Evolutionary conservation across 2,797 vertebrate species (phyloP).

Genomic region (Hoplostethus atlanticus): DNA sequence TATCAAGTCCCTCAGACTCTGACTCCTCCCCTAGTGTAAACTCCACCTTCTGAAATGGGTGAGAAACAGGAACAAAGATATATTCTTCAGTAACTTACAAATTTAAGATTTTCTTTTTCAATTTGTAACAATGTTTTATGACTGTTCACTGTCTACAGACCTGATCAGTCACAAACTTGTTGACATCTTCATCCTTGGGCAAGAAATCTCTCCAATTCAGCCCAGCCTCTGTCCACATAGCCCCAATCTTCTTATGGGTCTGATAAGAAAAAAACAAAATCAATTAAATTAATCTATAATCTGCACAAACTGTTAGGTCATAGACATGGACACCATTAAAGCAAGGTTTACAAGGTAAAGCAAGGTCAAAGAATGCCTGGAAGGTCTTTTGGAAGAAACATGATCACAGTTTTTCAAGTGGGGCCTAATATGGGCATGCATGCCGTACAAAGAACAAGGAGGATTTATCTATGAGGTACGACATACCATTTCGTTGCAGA

Average conservation of each 20-base stretch:
- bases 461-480: not conserved
- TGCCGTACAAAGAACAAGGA: not conserved
- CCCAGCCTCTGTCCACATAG: constrained; percentile 91
- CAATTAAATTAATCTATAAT: not conserved
- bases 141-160: constrained; percentile 70
- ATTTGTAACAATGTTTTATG: too few relatives aligned
- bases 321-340: too few relatives aligned
- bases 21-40: constrained; percentile 90
- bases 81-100: not conserved
- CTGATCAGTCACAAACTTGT: constrained; percentile 93
- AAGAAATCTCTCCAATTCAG: constrained; percentile 95
- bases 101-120: not conserved
- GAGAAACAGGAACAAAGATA: not conserved
- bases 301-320: too few relatives aligned
- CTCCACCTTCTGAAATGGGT: constrained; percentile 89
- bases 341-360: too few relatives aligned
- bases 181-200: constrained; percentile 91
- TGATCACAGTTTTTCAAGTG: too few relatives aligned
- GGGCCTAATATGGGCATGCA: too few relatives aligned
- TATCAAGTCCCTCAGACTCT: constrained; percentile 80
- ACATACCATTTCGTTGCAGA: constrained; percentile 96
- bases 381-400: too few relatives aligned
- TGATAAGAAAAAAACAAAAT: constrained; percentile 50
- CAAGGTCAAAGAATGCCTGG: too few relatives aligned
- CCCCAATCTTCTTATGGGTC: constrained; percentile 93